Evolutionary conservation across 2,888 invertebrate species (phyloP).

Genomic region (Tiliacea aurago): DNA sequence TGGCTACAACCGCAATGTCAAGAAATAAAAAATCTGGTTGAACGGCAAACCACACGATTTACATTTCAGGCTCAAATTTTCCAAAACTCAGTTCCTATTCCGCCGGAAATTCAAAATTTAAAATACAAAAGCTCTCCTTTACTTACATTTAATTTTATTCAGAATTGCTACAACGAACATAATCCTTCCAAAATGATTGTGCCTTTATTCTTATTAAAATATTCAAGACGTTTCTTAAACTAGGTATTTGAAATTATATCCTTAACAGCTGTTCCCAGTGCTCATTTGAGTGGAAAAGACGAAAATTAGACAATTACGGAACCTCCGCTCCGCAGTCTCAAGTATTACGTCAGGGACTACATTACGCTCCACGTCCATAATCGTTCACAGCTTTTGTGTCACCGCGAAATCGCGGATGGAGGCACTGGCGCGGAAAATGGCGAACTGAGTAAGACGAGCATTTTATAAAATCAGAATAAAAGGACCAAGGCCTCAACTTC

Average conservation of each 20-base stretch:
- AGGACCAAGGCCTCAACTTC: slow-evolving; percentile 52
- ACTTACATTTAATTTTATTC: slow-evolving; percentile 44
- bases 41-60: slow-evolving; percentile 10
- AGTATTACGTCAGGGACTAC: slow-evolving; percentile 63
- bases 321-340: slow-evolving; percentile 52
- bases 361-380: slow-evolving; percentile 72
- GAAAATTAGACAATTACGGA: slow-evolving; percentile 71
- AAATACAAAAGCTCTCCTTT: slow-evolving; percentile 32
- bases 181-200: slow-evolving; percentile 44
- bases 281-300: slow-evolving; percentile 63
- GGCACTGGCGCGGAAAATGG: slow-evolving; percentile 75
- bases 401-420: slow-evolving; percentile 64
- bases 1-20: neutral
- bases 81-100: neutral
- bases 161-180: slow-evolving; percentile 37
- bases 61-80: neutral
- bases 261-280: slow-evolving; percentile 56
- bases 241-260: slow-evolving; percentile 59
- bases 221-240: slow-evolving; percentile 51
- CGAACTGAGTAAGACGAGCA: slow-evolving; percentile 62
- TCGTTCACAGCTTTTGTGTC: slow-evolving; percentile 73
- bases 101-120: slow-evolving; percentile 19
- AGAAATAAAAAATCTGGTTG: slow-evolving; percentile 9
- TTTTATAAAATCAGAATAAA: slow-evolving; percentile 62
- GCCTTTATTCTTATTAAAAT: slow-evolving; percentile 53